These are phyloP conservation scores for Pteropus alecto DNA, from an alignment of 2,113 vertebrate genomes.

Conservation along the genomic window DNA sequence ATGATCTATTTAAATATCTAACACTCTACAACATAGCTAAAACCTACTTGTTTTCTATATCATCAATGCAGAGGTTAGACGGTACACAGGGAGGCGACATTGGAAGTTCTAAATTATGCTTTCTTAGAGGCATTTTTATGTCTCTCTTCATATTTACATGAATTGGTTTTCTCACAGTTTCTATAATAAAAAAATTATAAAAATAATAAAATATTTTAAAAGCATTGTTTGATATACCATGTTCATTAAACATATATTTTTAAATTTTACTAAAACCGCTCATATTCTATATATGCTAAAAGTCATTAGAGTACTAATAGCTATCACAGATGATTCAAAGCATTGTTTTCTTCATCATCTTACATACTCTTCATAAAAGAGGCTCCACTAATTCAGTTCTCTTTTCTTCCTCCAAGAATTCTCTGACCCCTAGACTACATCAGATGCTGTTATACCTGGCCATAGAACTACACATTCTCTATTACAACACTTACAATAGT, in stretches of 20 bases:
- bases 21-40: background rate
- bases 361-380: background rate
- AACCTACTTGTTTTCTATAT: constrained; percentile 84
- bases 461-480: background rate
- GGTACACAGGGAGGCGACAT: constrained; percentile 84
- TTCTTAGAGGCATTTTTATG: constrained; percentile 69
- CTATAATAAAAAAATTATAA: constrained; percentile 54
- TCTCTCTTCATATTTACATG: constrained; percentile 80
- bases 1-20: background rate
- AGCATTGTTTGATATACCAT: background rate
- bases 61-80: constrained; percentile 82
- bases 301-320: background rate
- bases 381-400: background rate
- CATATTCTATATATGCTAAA: background rate
- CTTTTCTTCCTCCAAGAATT: background rate
- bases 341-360: background rate
- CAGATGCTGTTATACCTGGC: background rate
- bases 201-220: background rate
- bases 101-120: constrained; percentile 86
- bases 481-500: background rate
- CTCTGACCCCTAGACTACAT: background rate
- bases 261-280: background rate
- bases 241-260: background rate
- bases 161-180: constrained; percentile 77
- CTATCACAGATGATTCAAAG: background rate